Conservation (phyloP, 1,140 invertebrate genomes). For the Formica selysi region DNA sequence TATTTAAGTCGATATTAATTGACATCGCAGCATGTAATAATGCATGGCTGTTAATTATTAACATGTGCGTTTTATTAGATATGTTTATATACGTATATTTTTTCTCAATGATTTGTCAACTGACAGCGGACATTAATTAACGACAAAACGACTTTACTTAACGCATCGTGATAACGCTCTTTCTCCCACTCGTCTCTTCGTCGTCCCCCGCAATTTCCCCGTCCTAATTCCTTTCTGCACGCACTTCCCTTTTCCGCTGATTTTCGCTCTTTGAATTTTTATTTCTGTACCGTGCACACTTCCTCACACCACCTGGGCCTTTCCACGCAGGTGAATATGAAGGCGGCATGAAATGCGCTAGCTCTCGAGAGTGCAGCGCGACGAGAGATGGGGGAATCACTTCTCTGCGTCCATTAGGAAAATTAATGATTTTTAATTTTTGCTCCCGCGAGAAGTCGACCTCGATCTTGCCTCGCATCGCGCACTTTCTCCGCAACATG, state of each 20-base stretch:
- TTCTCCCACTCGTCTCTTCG: neutral
- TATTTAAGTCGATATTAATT: conserved; percentile 31
- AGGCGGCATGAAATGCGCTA: conserved; percentile 53
- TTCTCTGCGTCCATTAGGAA: conserved; percentile 77
- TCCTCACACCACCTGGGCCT: conserved; percentile 28
- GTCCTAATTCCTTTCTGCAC: neutral
- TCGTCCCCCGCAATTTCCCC: conserved; percentile 13
- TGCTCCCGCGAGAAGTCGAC: conserved; percentile 15
- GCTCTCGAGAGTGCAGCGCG: conserved; percentile 54
- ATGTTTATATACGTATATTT: conserved; percentile 6
- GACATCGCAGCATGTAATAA: neutral
- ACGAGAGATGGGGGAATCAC: conserved; percentile 66
- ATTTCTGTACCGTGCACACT: conserved; percentile 50
- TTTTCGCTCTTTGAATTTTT: conserved; percentile 35
- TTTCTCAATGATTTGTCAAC: conserved; percentile 15
- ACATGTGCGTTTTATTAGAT: neutral
- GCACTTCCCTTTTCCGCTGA: conserved; percentile 4
- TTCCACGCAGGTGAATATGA: conserved; percentile 65
- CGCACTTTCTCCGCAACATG: neutral
- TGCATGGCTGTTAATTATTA: neutral
- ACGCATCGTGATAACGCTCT: neutral
- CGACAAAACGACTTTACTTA: neutral
- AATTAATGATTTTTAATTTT: conserved; percentile 80
- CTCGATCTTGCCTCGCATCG: conserved; percentile 1
- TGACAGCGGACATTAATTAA: neutral